Evolutionary conservation across 2,888 invertebrate genomes (phyloP), one percentile per base, ranked within the genome.

Genomic region (Eremobia ochroleuca): DNA sequence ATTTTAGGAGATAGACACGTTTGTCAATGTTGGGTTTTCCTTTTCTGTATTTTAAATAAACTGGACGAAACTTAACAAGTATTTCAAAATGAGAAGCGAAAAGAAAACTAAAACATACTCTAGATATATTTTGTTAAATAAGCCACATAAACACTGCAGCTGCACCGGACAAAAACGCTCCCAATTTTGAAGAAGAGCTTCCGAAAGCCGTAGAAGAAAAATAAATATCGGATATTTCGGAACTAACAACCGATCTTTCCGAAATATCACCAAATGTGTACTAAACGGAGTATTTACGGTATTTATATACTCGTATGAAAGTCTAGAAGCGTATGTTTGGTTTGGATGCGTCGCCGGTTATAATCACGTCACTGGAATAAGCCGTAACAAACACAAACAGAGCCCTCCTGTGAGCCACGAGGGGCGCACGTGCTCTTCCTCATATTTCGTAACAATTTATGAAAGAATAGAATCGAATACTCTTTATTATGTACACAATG

Each of bases 301-400:
- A 85, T 83, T 81, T 72, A 81, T 81, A 83, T 81, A 59, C 65
- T 46, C 62, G 25, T 68, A 79, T 67, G 66, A 73, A 84, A 76
- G 66, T 84, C 80, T 81, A 73, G 77, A 87, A 77, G 77, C 73
- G 79, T 83, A 80, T 94, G 93, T 95, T 95, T 95, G 86, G 90
- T 87, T 94, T 95, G 94, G 94, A 94, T 89, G 89, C 89, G 88
- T 82, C 79, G 87, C 82, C 87, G 77, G 77, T 84, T 82, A 81
- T 77, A 87, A 87, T 92, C 72, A 93, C 94, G 94, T 94, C 94
- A 93, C 90, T 91, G 94, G 93, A 95, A 95, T 93, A 90, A 93
- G 90, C 94, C 91, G 92, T 85, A 90, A 91, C 91, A 93, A 94
- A 94, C 91, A 94, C 76, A 87, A 89, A 89, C 89, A 91, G 62